Evolutionary conservation across 2,888 invertebrate species (phyloP), one percentile per base, ranked within the genome.

Genomic region (Standfussiana lucernea): DNA sequence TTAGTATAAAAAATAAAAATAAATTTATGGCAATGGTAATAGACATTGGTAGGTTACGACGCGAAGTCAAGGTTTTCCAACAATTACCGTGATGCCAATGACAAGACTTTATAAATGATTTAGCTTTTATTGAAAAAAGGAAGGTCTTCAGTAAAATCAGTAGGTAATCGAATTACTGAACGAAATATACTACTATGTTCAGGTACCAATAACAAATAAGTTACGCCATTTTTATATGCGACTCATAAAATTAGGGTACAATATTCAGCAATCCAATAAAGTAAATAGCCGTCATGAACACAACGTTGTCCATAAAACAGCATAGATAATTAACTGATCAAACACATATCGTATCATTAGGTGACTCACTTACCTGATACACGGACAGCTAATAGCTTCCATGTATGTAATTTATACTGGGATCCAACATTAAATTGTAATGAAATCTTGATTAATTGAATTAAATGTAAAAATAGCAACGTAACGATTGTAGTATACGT

Each of bases 311-410:
- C 72, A 80, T 84, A 68, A 77, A 88, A 80, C 59, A 75, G 35
- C 59, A 79, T 74, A 69, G 35, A 56, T 79, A 86, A 80, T 86
- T 88, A 83, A 75, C 71, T 83, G 64, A 77, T 77, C 83, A 83
- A 88, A 86, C 77, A 88, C 77, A 86, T 81, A 79, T 79, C 42
- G 72, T 75, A 74, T 82, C 82, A 80, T 85, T 80, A 68, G 77
- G 72, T 86, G 83, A 86, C 66, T 87, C 83, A 85, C 74, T 78
- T 78, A 79, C 84, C 72, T 67, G 69, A 65, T 70, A 73, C 64
- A 64, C n/a, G 42, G 67, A 61, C 45, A 56, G 77, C 18, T 82
- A 72, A 77, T 86, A 72, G 84, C 73, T 62, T 83, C 71, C 62
- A 75, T 75, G 75, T 77, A 73, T 56, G 61, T 80, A 78, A 80